These are phyloP conservation scores for Aporrectodea caliginosa DNA, from an alignment of 1,140 invertebrate genomes.

Conservation along the genomic window DNA sequence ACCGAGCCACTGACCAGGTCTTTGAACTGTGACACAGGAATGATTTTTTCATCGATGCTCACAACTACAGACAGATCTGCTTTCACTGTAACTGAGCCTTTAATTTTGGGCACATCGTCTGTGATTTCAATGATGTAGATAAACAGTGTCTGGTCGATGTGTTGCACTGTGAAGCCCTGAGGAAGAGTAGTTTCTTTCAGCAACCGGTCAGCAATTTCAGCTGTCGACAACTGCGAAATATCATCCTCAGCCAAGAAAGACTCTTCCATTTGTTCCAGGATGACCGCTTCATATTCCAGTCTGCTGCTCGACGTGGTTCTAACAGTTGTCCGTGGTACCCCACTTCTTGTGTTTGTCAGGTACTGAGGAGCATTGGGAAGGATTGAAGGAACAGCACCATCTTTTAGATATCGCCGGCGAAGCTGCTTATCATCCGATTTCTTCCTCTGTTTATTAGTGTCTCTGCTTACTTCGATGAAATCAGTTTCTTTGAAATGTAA, in stretches of 20 bases:
- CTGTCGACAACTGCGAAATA: background rate
- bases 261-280: background rate
- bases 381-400: slow-evolving; percentile 1
- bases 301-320: background rate
- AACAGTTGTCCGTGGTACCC: background rate
- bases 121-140: background rate
- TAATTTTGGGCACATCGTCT: background rate
- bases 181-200: background rate
- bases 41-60: background rate
- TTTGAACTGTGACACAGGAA: background rate
- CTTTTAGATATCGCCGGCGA: background rate
- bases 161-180: background rate
- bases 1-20: background rate
- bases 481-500: slow-evolving; percentile 4
- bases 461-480: background rate
- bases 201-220: background rate
- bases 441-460: slow-evolving; percentile 8
- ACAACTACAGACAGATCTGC: background rate
- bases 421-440: background rate
- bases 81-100: background rate
- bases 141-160: background rate
- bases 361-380: background rate
- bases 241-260: background rate
- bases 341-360: background rate
- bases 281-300: background rate